Base-by-base conservation (phyloP, 2,888 invertebrate species). In the Dynastes maya region DNA sequence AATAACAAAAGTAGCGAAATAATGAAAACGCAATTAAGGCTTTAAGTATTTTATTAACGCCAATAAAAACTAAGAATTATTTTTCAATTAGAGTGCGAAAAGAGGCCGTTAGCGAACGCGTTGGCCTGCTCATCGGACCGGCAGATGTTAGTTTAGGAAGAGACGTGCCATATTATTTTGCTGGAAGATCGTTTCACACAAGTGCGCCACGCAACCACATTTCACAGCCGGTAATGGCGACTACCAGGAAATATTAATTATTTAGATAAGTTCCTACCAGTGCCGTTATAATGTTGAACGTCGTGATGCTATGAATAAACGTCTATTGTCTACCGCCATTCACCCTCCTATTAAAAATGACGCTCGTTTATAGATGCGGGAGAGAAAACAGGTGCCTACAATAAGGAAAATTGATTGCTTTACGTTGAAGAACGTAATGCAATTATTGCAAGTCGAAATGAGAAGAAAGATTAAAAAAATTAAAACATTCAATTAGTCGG, bases 141-240 rank as follows among this genome's bases (percentile, higher is more conserved):
- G 80, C 85, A 84, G 82, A 83, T 85, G 84, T 82, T 79, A 81
- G 81, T 83, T 82, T 79, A 79, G 79, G 78, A 79, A 80, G 82
- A 40, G 80, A 83, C 83, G 84, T 83, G 83, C 82, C 78, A 81
- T 82, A 83, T 84, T 84, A 81, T 84, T 82, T 82, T 81, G 75
- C 79, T 79, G 40, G 53, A 68, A 79, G 80, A 81, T 81, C 83
- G 81, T 84, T 84, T 80, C 79, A 78, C 81, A 79, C 83, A 84
- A 84, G 83, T 84, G 85, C 82, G 81, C 81, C 80, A 74, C 65
- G 8, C 55, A 63, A 29, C 84, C 83, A 80, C 84, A 82, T 84
- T 83, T 83, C 72, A 80, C 83, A 81, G 79, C 78, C 82, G 81
- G 82, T 81, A 80, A 79, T 81, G 80, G 77, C 82, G 79, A 79